phyloP scores from a whole-genome alignment of 2,888 invertebrate species.

The Empis stercorea region DNA sequence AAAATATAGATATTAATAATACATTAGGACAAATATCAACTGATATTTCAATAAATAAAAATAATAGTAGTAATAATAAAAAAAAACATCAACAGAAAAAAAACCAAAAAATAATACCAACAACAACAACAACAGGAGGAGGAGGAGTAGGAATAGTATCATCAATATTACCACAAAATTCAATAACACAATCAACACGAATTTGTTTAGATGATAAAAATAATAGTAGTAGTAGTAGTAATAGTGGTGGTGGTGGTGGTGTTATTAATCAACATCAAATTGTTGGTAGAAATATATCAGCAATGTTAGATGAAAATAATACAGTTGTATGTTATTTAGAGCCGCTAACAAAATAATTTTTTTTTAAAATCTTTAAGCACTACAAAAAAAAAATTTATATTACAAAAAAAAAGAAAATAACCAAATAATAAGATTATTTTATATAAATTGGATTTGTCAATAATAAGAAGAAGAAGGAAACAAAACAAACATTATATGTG shows the following conservation, averaged over 20 bases:
- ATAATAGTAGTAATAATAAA: no score
- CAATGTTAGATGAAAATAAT: conserved; percentile 70
- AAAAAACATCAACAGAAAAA: conserved; percentile 25
- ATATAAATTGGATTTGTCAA: no score
- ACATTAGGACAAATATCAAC: no score
- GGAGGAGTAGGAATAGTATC: no score
- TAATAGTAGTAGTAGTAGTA: conserved; percentile 7
- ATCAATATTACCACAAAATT: conserved; percentile 18
- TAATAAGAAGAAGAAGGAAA: no score
- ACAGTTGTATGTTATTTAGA: conserved; percentile 79
- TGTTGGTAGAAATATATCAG: conserved; percentile 39
- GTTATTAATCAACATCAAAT: conserved; percentile 19
- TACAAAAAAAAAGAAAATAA: no score
- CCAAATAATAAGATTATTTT: no score
- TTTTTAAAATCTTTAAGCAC: no score
- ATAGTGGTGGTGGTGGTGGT: conserved; percentile 14
- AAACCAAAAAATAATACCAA: conserved; percentile 22
- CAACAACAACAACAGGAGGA: conserved; percentile 4
- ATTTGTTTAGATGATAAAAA: conserved; percentile 17
- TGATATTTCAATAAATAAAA: no score
- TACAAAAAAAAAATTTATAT: background rate
- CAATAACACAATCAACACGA: conserved; percentile 19
- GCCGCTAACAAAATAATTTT: conserved; percentile 38
- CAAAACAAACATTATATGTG: no score
- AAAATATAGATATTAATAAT: no score